phyloP scores from a whole-genome alignment of 2,113 vertebrate genomes.

The Muntiacus reevesi region DNA sequence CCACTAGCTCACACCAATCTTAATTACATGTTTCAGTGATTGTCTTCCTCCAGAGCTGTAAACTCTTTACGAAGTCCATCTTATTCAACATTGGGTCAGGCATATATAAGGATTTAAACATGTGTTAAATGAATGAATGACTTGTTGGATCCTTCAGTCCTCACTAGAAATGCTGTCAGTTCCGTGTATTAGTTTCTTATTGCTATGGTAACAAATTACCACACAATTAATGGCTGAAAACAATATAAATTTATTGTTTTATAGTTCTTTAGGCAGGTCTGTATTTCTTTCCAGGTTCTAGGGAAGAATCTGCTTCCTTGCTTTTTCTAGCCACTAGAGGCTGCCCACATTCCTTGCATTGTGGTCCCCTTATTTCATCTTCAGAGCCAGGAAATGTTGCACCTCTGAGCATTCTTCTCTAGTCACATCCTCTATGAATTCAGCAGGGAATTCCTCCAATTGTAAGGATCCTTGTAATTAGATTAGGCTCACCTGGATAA shows the following conservation, averaged over 20 bases:
- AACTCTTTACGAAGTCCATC: background rate
- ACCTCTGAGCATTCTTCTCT: background rate
- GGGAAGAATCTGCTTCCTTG: background rate
- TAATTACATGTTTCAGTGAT: background rate
- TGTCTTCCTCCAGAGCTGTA: background rate
- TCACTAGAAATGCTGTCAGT: background rate
- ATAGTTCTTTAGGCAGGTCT: background rate
- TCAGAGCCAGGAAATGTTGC: background rate
- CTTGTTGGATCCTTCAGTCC: background rate
- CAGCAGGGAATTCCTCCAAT: background rate
- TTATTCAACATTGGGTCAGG: background rate
- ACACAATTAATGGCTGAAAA: background rate
- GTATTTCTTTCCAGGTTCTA: background rate
- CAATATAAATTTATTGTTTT: background rate
- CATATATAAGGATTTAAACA: background rate
- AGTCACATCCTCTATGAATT: background rate
- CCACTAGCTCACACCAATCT: background rate
- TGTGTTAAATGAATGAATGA: background rate
- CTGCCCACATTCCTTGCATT: background rate
- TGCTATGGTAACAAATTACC: background rate
- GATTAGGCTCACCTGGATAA: background rate
- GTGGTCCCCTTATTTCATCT: background rate
- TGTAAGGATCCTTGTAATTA: background rate
- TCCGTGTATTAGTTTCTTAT: background rate
- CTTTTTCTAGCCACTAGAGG: background rate